Percentiles rank a stretch among this genome's conserved stretches.
phyloP scores from a whole-genome alignment of 2,113 vertebrate genomes.

The Seriola quinqueradiata region DNA sequence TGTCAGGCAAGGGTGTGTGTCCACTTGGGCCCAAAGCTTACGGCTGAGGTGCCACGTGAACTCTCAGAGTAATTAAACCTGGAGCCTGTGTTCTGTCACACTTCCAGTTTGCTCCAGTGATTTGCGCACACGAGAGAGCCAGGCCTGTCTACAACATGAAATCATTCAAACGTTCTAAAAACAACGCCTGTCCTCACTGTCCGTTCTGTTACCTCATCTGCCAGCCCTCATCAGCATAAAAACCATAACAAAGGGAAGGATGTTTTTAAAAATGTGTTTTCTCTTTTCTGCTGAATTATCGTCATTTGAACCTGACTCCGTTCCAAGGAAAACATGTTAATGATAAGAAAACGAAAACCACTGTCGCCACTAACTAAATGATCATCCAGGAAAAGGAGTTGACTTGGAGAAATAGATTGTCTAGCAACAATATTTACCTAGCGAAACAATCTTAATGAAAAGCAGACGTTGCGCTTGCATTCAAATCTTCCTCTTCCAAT shows the following conservation, averaged over 20 bases:
- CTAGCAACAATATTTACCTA: constrained; percentile 73
- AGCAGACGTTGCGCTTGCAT: constrained; percentile 62
- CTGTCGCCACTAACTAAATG: constrained; percentile 24
- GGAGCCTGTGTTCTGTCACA: constrained; percentile 53
- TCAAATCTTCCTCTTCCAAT: constrained; percentile 69
- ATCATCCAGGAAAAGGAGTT: constrained; percentile 34
- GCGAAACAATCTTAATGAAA: constrained; percentile 72
- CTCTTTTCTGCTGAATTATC: constrained; percentile 9
- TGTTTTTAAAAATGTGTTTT: constrained; percentile 11
- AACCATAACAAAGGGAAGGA: neutral
- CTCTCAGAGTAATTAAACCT: constrained; percentile 55
- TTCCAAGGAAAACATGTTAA: constrained; percentile 53
- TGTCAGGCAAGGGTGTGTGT: constrained; percentile 78
- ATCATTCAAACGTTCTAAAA: neutral
- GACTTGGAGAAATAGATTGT: constrained; percentile 52
- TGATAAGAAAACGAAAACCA: constrained; percentile 54
- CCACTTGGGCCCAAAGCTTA: constrained; percentile 52
- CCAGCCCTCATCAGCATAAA: neutral
- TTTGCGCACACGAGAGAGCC: constrained; percentile 15
- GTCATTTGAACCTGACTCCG: neutral
- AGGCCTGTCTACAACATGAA: constrained; percentile 4
- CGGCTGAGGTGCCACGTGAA: constrained; percentile 50
- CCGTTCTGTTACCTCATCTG: neutral
- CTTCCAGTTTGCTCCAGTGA: constrained; percentile 11
- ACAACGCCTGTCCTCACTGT: neutral